Base-by-base conservation (phyloP, 2,888 invertebrate genomes). In the Capitulum mitella region DNA sequence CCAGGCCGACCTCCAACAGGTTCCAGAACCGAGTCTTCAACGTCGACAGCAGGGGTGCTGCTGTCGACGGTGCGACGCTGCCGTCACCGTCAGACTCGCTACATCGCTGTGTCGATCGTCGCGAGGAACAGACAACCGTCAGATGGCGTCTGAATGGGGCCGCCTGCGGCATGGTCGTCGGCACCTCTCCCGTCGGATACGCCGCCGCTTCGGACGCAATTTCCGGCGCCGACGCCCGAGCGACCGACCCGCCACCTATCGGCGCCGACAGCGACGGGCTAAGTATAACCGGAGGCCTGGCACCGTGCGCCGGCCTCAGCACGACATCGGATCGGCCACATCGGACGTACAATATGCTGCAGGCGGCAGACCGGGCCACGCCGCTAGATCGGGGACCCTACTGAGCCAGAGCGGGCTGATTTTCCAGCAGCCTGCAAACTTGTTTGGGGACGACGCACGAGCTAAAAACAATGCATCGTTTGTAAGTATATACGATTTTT, bases 271-370 rank as follows among this genome's bases (percentile, higher is more conserved):
- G 34, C 64, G 64, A 34, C 64, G 34, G 19, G 34, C 64, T 64
- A 64, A 64, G 64, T 64, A 64, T 64, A 64, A 34, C 64, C 34
- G 29, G 26, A 22, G 58, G 22, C 51, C 34, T 64, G 64, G 64
- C 64, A 64, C 64, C 19, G n/a, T n/a, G 6, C 58, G 58, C n/a
- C 29, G 10, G n/a, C n/a, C 54, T 3, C 54, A 34, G 16, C 19
- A 29, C 29, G 29, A 2, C n/a, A 29, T 12, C 58, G 14, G 58
- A n/a, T 29, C 58, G 58, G n/a, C 1, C n/a, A 58, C 58, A 5
- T 0, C n/a, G 58, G 29, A 58, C 58, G n/a, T 5, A n/a, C 43
- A 12, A 12, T 43, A 43, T 8, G 12, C n/a, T n/a, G n/a, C n/a
- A n/a, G n/a, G n/a, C n/a, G n/a, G n/a, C n/a, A n/a, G n/a, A n/a